Evolutionary conservation across 2,888 invertebrate species (phyloP), one percentile per base, ranked within the genome.

Genomic region (Drosophila tripunctata): DNA sequence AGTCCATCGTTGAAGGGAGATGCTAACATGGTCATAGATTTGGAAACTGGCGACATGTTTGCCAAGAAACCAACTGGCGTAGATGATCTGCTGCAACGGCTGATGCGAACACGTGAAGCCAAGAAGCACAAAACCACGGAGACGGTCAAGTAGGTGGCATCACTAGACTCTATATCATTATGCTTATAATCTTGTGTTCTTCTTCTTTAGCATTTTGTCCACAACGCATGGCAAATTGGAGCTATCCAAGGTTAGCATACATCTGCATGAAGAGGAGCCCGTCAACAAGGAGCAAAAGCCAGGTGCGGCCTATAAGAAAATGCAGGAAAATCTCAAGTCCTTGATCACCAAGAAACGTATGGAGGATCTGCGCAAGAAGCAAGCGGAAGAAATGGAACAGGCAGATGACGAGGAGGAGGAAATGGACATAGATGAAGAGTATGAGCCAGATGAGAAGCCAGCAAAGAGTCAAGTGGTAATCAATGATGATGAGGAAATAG

Each of bases 301-400:
- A 36, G 96, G 97, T 0, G 94, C 94, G 2, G 95, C 94, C 76
- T 93, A 95, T 70, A 89, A 93, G n/a, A 94, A 93, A 76, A 91
- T 97, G 50, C 95, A 94, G 87, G 93, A 94, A 64, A 94, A 95
- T 67, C 92, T 97, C 2, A 93, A 95, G 82, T 92, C 93, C 10
- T 92, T 95, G 90, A 97, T 97, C 85, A 94, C 94, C 2, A 93
- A 93, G 67, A 94, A 94, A 80, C 92, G 96, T 47, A 93, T 94
- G 33, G 92, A 95, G 61, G 94, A 95, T 75, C 94, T 96, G 47
- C 91, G 93, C 22, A 93, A 94, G 60, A 90, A 92, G 87, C 86
- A 89, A 24, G 90, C 92, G 8, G 92, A 93, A 54, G 89, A 91
- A 50, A 91, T 92, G 76, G 89, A 92, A n/a, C 92, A 60, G 1